Evolutionary conservation across 1,140 invertebrate species (phyloP), one percentile per base, ranked within the genome.

Genomic region (Apocrypta bakeri): DNA sequence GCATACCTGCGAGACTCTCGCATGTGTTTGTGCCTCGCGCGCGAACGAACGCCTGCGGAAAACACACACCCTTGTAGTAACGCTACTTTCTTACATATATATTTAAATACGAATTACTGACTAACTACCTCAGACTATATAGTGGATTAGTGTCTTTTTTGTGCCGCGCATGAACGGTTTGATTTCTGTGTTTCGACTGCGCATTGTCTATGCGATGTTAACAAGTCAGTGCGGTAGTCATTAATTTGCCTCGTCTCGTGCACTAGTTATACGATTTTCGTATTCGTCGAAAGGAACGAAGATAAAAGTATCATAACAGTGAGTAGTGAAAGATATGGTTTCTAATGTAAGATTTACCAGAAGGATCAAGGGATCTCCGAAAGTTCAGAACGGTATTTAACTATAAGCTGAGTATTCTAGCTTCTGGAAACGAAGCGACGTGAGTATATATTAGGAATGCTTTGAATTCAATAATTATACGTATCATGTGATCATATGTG

Each of bases 71-170:
- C 48, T 21, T 17, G 42, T 17, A n/a, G n/a, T n/a, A n/a, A n/a
- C n/a, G n/a, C n/a, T n/a, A n/a, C n/a, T n/a, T n/a, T n/a, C n/a
- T n/a, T n/a, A n/a, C n/a, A n/a, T n/a, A n/a, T n/a, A n/a, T n/a
- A n/a, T n/a, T n/a, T n/a, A n/a, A n/a, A n/a, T n/a, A n/a, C n/a
- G n/a, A n/a, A n/a, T n/a, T n/a, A n/a, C n/a, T n/a, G n/a, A n/a
- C n/a, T n/a, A n/a, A n/a, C n/a, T n/a, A n/a, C n/a, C n/a, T n/a
- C n/a, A 25, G 24, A 21, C 33, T 31, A 37, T 71, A 37, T 71
- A 14, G 11, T 31, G 69, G 33, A 6, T 73, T 73, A 73, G 71
- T 73, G 40, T 24, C 21, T 25, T 73, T 48, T 73, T 73, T 73
- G 24, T 37, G 71, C 71, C 40, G 33, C 71, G 71, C 71, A n/a